Percentiles rank a stretch among this genome's conserved stretches.
phyloP scores from a whole-genome alignment of 2,113 vertebrate genomes.

The Carassius auratus region DNA sequence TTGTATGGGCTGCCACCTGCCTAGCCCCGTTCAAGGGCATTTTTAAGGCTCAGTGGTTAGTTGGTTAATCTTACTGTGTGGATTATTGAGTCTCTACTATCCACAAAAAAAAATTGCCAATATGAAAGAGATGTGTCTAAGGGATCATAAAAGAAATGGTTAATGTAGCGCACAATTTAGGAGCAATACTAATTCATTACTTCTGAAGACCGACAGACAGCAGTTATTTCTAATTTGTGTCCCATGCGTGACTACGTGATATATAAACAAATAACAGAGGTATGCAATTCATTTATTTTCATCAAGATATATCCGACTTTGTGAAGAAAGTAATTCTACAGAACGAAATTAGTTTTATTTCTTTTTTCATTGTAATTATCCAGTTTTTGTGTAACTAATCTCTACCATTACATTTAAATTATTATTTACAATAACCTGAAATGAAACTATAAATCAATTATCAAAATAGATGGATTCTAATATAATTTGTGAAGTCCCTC shows the following conservation, averaged over 20 bases:
- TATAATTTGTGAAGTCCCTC: no score
- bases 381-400: no score
- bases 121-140: not conserved
- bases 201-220: not conserved
- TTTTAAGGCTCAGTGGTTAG: conserved; percentile 62
- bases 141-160: conserved; percentile 59
- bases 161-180: conserved; percentile 58
- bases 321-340: not conserved
- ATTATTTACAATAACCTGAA: no score
- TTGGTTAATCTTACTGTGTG: conserved; percentile 69
- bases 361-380: not conserved
- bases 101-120: conserved; percentile 58
- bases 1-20: conserved; percentile 72
- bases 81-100: conserved; percentile 68
- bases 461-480: no score
- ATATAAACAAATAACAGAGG: not conserved
- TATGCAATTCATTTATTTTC: not conserved
- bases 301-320: not conserved
- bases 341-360: not conserved
- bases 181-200: not conserved
- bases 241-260: not conserved
- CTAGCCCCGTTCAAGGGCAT: conserved; percentile 64
- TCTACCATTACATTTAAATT: no score
- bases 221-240: not conserved
- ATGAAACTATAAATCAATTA: no score